phyloP scores from a whole-genome alignment of 2,888 invertebrate species.

The Lycaena phlaeas region DNA sequence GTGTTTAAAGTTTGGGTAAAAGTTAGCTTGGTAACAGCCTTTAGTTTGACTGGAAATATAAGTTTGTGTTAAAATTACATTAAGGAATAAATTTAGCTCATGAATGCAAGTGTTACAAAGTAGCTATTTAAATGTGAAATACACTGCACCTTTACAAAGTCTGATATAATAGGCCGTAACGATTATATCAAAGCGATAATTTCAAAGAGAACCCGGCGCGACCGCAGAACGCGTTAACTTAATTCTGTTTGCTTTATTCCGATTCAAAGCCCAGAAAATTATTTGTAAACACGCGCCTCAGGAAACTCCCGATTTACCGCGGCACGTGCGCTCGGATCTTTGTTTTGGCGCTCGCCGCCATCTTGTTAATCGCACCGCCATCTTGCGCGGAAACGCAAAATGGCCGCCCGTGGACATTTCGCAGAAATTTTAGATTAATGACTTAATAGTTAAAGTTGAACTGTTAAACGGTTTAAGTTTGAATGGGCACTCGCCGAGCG shows the following conservation, averaged over 20 bases:
- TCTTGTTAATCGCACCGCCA: too few relatives aligned
- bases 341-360: slow-evolving; percentile 33
- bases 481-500: slow-evolving; percentile 32
- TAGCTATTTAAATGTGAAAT: too few relatives aligned
- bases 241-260: slow-evolving; percentile 32
- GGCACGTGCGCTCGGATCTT: slow-evolving; percentile 33
- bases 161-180: too few relatives aligned
- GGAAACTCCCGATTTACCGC: slow-evolving; percentile 34
- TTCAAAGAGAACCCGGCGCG: slow-evolving; percentile 25
- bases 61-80: too few relatives aligned
- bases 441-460: slow-evolving; percentile 58
- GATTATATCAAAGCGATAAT: background rate
- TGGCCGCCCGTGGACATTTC: slow-evolving; percentile 33
- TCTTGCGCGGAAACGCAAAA: slow-evolving; percentile 31
- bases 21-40: too few relatives aligned
- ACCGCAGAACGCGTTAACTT: slow-evolving; percentile 27
- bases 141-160: too few relatives aligned
- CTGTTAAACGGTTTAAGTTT: slow-evolving; percentile 43
- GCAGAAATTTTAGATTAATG: slow-evolving; percentile 51
- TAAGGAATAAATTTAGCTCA: too few relatives aligned
- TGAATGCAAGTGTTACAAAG: too few relatives aligned
- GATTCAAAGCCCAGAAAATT: slow-evolving; percentile 35
- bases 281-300: slow-evolving; percentile 40
- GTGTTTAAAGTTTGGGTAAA: too few relatives aligned
- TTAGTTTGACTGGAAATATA: too few relatives aligned